Percentiles rank a stretch among this genome's conserved stretches.
phyloP scores from a whole-genome alignment of 2,888 invertebrate species.

The Loripinus fragilis region DNA sequence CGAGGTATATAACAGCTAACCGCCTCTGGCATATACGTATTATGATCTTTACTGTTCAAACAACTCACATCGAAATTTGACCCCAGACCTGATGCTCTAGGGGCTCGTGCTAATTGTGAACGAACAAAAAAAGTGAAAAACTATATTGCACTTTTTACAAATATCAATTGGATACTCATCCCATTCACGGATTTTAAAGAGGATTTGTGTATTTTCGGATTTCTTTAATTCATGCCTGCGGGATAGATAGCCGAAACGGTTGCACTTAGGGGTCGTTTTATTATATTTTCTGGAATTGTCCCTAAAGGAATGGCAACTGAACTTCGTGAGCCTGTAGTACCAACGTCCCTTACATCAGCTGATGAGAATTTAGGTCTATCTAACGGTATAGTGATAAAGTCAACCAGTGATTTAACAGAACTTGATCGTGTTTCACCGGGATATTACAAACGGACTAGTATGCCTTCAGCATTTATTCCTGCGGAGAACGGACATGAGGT shows the following conservation, averaged over 20 bases:
- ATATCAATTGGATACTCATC: not conserved
- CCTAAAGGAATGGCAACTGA: conserved; percentile 34
- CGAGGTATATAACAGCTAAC: conserved; percentile 51
- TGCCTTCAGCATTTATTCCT: conserved; percentile 67
- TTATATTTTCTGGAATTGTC: not conserved
- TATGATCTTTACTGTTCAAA: conserved; percentile 13
- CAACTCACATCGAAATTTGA: conserved; percentile 22
- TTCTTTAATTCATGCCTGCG: not conserved
- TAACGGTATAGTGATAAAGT: conserved; percentile 43
- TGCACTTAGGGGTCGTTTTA: not conserved
- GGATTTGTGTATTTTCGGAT: not conserved
- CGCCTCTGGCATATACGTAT: conserved; percentile 53
- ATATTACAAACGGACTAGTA: conserved; percentile 59
- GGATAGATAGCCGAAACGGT: not conserved
- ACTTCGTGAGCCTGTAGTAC: conserved; percentile 49
- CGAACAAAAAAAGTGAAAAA: conserved; percentile 8
- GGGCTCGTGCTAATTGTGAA: conserved; percentile 16
- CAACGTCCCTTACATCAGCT: conserved; percentile 35
- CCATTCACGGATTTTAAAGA: not conserved
- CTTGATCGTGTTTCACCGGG: conserved; percentile 61
- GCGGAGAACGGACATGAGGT: conserved; percentile 48
- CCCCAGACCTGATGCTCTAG: conserved; percentile 8
- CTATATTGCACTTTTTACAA: not conserved
- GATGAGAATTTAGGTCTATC: conserved; percentile 54
- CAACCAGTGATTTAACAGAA: conserved; percentile 53